These are phyloP conservation scores for Ormyrus nitidulus DNA, from an alignment of 2,888 invertebrate species.

Conservation along the genomic window DNA sequence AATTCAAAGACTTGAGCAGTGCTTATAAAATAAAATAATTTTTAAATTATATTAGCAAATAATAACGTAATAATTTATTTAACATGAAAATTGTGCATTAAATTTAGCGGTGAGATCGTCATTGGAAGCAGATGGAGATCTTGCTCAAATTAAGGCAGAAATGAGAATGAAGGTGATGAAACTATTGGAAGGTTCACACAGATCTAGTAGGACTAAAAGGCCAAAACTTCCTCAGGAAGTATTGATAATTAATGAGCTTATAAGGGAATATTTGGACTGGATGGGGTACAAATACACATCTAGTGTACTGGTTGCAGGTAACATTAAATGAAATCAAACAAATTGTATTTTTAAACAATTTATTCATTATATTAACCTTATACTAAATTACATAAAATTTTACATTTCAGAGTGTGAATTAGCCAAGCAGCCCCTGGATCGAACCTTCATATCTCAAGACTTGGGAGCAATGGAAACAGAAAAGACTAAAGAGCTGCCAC, in stretches of 20 bases:
- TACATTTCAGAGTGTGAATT: slow-evolving; percentile 68
- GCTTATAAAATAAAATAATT: background rate
- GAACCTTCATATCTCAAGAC: slow-evolving; percentile 67
- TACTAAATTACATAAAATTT: slow-evolving; percentile 37
- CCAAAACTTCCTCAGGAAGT: slow-evolving; percentile 68
- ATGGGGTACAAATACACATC: slow-evolving; percentile 83
- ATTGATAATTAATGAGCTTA: slow-evolving; percentile 80
- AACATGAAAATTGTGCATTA: background rate
- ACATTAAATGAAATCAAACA: background rate
- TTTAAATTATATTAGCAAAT: background rate
- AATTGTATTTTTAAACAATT: slow-evolving; percentile 6
- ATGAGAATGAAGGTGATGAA: slow-evolving; percentile 72
- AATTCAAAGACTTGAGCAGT: background rate
- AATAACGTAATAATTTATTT: background rate
- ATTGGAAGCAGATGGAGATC: slow-evolving; percentile 68
- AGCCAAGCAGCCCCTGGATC: slow-evolving; percentile 68
- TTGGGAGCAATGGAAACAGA: slow-evolving; percentile 78
- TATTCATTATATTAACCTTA: background rate
- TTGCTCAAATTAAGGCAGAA: slow-evolving; percentile 71
- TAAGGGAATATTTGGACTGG: slow-evolving; percentile 83
- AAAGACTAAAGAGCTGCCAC: slow-evolving; percentile 76
- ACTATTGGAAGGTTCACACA: slow-evolving; percentile 66
- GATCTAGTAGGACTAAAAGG: slow-evolving; percentile 61
- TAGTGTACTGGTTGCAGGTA: slow-evolving; percentile 78
- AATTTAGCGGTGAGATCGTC: slow-evolving; percentile 70